Conservation (phyloP, 2,113 vertebrate species). For the Ictidomys tridecemlineatus region DNA sequence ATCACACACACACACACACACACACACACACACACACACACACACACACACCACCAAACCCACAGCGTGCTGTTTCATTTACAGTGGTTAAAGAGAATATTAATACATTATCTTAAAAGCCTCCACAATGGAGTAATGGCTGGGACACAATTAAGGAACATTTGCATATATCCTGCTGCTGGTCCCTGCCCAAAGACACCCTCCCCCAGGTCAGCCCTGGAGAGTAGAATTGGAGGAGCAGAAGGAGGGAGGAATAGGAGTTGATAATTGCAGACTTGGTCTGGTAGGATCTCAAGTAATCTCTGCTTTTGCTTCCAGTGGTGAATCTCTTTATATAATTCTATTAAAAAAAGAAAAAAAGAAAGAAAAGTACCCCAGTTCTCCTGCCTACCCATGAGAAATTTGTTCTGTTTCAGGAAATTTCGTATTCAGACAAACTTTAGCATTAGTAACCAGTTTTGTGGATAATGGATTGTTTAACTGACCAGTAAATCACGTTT, state of each 20-base stretch:
- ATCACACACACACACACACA: constrained; percentile 60
- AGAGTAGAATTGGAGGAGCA: background rate
- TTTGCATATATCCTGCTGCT: constrained; percentile 62
- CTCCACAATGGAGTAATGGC: constrained; percentile 74
- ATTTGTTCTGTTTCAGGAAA: background rate
- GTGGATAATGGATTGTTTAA: background rate
- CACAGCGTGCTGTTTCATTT: constrained; percentile 63
- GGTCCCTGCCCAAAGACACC: background rate
- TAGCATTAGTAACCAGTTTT: background rate
- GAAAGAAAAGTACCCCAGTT: background rate
- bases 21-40: background rate
- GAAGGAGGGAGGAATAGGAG: background rate
- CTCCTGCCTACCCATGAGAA: background rate
- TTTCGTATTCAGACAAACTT: background rate
- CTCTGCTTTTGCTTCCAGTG: background rate
- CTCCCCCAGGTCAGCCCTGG: background rate
- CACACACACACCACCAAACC: background rate
- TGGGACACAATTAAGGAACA: constrained; percentile 74
- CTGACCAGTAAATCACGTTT: background rate
- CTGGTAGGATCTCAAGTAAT: background rate
- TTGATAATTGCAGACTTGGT: background rate
- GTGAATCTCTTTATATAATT: background rate
- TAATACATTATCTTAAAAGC: constrained; percentile 85
- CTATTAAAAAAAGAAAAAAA: background rate
- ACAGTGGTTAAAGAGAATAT: constrained; percentile 78